A percentile compares a stretch with the other conserved stretches of the same genome.
Evolutionary conservation across 2,113 vertebrate species (phyloP).

Genomic region (Hippocampus guttulatus): DNA sequence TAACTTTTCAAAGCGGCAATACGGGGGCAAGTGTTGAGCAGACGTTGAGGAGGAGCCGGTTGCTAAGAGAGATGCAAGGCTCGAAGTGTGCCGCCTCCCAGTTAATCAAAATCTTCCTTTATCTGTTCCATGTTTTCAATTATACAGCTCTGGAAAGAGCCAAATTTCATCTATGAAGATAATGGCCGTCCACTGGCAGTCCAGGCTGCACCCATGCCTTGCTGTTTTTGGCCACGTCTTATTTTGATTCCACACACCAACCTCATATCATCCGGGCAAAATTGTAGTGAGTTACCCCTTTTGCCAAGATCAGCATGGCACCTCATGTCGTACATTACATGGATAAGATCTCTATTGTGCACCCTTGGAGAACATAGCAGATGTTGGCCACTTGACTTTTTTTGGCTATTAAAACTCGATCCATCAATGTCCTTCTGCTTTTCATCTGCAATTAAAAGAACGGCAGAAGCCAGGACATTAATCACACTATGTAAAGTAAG

Average conservation of each 20-base stretch:
- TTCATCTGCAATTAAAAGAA: constrained; percentile 49
- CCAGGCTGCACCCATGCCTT: constrained; percentile 36
- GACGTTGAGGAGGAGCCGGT: constrained; percentile 60
- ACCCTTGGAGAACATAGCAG: constrained; percentile 34
- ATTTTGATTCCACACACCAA: constrained; percentile 33
- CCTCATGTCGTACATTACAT: constrained; percentile 44
- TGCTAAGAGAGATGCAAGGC: constrained; percentile 60
- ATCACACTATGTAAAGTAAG: constrained; percentile 25
- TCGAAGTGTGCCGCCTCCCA: constrained; percentile 56
- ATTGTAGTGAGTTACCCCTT: constrained; percentile 1
- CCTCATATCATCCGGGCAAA: constrained; percentile 20
- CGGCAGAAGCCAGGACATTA: constrained; percentile 41
- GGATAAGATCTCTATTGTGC: constrained; percentile 31
- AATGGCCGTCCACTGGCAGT: constrained; percentile 25
- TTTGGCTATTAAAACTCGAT: constrained; percentile 53
- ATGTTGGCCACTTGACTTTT: constrained; percentile 46
- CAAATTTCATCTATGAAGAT: constrained; percentile 40
- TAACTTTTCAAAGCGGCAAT: constrained; percentile 27
- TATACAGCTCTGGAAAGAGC: constrained; percentile 57
- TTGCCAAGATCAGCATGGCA: constrained; percentile 25
- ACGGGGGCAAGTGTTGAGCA: constrained; percentile 46
- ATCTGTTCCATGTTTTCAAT: constrained; percentile 71
- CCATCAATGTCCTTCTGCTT: constrained; percentile 44
- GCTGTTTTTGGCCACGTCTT: constrained; percentile 37
- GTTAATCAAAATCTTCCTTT: constrained; percentile 71